These are phyloP conservation scores for Artibeus lituratus DNA, from an alignment of 2,797 vertebrate species.

Conservation along the genomic window DNA sequence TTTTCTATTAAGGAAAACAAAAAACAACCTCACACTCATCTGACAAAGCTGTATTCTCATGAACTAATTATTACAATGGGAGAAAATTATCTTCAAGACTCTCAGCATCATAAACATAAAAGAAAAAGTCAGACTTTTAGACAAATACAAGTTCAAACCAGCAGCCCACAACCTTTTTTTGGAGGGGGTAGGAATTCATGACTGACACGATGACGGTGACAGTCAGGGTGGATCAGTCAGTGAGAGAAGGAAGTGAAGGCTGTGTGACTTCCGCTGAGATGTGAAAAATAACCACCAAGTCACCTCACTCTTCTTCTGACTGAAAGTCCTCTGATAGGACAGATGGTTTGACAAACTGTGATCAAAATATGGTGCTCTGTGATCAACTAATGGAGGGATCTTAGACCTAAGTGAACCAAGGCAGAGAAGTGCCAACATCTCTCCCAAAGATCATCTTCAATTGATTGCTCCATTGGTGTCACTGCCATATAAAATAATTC, in stretches of 20 bases:
- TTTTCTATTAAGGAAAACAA: conserved; percentile 28
- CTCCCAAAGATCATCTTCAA: neutral
- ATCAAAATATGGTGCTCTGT: conserved; percentile 7
- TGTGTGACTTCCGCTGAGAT: neutral
- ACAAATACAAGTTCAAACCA: neutral
- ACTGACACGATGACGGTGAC: neutral
- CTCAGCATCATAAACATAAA: neutral
- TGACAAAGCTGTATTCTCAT: conserved; percentile 18
- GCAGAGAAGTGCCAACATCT: neutral
- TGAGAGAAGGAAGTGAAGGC: conserved; percentile 23
- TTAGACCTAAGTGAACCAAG: conserved; percentile 6
- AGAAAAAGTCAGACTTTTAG: neutral
- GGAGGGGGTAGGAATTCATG: neutral
- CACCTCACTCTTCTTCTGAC: neutral
- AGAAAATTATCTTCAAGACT: conserved; percentile 24
- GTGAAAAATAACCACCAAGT: conserved; percentile 18
- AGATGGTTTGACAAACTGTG: conserved; percentile 24
- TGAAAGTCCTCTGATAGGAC: neutral
- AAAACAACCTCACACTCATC: neutral
- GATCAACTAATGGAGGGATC: conserved; percentile 21
- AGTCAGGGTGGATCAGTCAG: neutral
- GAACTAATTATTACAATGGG: conserved; percentile 16
- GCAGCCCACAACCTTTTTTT: neutral
- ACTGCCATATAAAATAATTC: neutral
- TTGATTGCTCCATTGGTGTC: neutral